Evolutionary conservation across 2,113 vertebrate genomes (phyloP), one percentile per base, ranked within the genome.

Genomic region (Burhinus bistriatus): DNA sequence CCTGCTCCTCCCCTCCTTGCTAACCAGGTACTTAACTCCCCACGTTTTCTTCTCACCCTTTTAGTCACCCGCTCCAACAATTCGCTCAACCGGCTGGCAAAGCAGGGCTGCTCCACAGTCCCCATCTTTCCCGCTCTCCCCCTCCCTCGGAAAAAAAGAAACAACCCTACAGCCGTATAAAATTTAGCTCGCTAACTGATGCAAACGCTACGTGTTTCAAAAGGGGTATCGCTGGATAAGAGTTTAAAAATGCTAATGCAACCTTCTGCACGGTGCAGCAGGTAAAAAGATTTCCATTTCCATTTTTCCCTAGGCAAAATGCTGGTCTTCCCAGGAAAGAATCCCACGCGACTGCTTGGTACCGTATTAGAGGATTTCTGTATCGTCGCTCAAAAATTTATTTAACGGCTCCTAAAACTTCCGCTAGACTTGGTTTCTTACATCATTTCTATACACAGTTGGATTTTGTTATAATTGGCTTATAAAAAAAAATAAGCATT

Each of bases 401-500:
- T 89, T 87, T 78, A 9, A 52, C 45, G n/a, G 29, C 47, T 61
- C 72, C 88, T 95, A 75, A 55, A 79, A 17, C 76, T 93, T 83
- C 44, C 49, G 22, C 95, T 94, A 79, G 54, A 64, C 55, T 95
- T 42, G 38, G 55, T 59, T 71, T 79, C 92, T 90, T 65, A 91
- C 83, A 84, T 64, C 1, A 5, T 47, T 71, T 58, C 92, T 93
- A 30, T 6, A 92, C 92, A 83, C 49, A 84, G 58, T 17, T 66
- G 34, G 83, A 62, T 72, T 89, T 49, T 11, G 40, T 76, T 84
- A 38, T 25, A 9, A 40, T 78, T 69, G 47, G 82, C 65, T 76
- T 84, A 78, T 91, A 49, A 61, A 91, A 64, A 91, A 90, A 91
- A 94, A 59, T 69, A 86, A 83, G 34, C 77, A 80, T 92, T 93